These are phyloP conservation scores for Chirona hameri DNA, from an alignment of 2,888 invertebrate species.

Conservation along the genomic window DNA sequence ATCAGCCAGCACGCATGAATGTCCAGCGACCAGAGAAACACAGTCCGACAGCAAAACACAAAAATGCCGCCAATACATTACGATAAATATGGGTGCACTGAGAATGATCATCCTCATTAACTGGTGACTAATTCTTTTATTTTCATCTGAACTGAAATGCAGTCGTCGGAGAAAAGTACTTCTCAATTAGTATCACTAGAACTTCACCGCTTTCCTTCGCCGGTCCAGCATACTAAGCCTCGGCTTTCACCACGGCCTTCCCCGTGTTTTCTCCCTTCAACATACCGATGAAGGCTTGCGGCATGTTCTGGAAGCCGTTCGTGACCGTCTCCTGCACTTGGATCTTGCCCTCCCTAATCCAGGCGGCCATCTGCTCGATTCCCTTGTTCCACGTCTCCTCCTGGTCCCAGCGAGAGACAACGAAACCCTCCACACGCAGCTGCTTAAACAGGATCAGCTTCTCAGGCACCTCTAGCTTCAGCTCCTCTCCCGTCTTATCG, in stretches of 20 bases:
- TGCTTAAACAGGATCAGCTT: constrained; percentile 48
- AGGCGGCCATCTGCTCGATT: constrained; percentile 58
- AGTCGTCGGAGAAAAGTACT: no score
- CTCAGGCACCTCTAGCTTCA: background rate
- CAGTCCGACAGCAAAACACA: no score
- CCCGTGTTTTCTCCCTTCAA: constrained; percentile 63
- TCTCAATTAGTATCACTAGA: no score
- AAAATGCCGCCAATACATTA: no score
- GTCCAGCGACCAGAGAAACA: no score
- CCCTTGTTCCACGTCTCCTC: constrained; percentile 58
- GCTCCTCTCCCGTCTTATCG: constrained; percentile 45
- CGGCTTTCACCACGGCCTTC: constrained; percentile 63
- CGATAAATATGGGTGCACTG: no score
- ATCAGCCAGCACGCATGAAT: no score
- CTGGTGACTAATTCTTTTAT: no score
- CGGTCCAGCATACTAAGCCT: no score
- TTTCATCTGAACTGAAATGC: no score
- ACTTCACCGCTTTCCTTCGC: no score
- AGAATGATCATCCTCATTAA: no score
- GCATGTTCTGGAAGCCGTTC: constrained; percentile 69
- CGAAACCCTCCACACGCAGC: constrained; percentile 62
- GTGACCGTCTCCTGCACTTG: constrained; percentile 65
- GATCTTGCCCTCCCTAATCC: constrained; percentile 63
- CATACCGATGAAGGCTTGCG: constrained; percentile 63
- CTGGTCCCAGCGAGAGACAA: constrained; percentile 54